Conservation (phyloP, 2,888 invertebrate genomes). For the Caenorhabditis auriculariae region DNA sequence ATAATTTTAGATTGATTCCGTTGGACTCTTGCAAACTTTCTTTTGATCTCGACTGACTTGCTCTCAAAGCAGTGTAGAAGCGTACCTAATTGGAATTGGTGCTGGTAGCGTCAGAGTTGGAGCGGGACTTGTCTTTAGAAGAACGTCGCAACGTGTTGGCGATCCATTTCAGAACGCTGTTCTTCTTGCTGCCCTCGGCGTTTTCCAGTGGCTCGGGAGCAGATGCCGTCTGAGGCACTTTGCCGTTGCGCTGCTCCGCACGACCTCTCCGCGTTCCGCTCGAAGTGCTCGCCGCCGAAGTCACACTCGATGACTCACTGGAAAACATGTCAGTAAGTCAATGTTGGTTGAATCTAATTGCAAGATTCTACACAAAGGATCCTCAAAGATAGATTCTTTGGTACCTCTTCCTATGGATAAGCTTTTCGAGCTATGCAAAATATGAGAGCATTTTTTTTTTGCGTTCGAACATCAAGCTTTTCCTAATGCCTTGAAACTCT, state of each 20-base stretch:
- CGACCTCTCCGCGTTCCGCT: not conserved
- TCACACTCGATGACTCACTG: slow-evolving; percentile 27
- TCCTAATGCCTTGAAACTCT: too few species aligned
- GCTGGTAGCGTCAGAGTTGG: slow-evolving; percentile 25
- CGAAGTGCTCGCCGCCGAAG: slow-evolving; percentile 3
- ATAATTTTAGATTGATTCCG: too few species aligned
- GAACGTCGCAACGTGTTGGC: slow-evolving; percentile 30
- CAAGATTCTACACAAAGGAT: too few species aligned
- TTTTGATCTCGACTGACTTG: too few species aligned
- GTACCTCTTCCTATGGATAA: too few species aligned
- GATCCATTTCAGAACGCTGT: slow-evolving; percentile 38
- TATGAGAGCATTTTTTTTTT: too few species aligned
- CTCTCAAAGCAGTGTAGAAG: too few species aligned
- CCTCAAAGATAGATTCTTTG: too few species aligned
- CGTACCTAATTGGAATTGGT: slow-evolving; percentile 34
- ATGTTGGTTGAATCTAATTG: not conserved
- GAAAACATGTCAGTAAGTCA: not conserved
- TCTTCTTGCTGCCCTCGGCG: slow-evolving; percentile 14
- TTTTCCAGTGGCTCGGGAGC: not conserved
- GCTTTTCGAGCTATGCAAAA: too few species aligned
- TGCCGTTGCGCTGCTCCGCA: slow-evolving; percentile 3
- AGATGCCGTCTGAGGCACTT: slow-evolving; percentile 9
- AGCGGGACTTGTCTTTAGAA: slow-evolving; percentile 14
- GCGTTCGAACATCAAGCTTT: too few species aligned
- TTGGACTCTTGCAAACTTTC: too few species aligned